Conservation (phyloP, 2,797 vertebrate genomes). For the Graptemys geographica region DNA sequence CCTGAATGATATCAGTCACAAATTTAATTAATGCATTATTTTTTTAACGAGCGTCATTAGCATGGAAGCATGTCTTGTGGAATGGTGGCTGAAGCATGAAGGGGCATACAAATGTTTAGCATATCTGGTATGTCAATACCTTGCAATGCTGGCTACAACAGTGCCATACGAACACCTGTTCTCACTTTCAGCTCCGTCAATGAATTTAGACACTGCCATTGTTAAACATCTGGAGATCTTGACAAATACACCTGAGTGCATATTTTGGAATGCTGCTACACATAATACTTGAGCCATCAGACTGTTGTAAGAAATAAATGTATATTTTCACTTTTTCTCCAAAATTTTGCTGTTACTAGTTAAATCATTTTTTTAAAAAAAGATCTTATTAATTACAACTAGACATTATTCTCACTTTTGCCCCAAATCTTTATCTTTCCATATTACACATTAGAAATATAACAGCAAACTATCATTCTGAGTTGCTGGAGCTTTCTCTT, state of each 20-base stretch:
- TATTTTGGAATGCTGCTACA: neutral
- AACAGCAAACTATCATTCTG: neutral
- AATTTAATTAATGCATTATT: too few relatives aligned
- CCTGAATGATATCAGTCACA: too few relatives aligned
- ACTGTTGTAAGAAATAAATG: neutral
- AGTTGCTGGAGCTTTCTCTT: neutral
- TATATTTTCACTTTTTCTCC: neutral
- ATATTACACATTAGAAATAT: neutral
- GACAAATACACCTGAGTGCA: too few relatives aligned
- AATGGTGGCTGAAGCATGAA: too few relatives aligned
- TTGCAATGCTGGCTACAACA: too few relatives aligned
- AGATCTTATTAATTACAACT: neutral
- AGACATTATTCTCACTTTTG: neutral
- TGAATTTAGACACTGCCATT: neutral
- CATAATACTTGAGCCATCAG: neutral
- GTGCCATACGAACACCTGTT: too few relatives aligned
- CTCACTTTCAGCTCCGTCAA: neutral
- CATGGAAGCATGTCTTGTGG: too few relatives aligned
- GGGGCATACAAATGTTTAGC: too few relatives aligned
- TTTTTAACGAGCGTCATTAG: too few relatives aligned
- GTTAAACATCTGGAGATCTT: neutral
- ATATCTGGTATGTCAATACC: too few relatives aligned
- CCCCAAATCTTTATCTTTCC: neutral
- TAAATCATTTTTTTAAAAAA: accelerated
- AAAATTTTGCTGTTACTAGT: neutral